Conservation (phyloP, 1,140 invertebrate species). For the Leptonema lineaticorne region DNA sequence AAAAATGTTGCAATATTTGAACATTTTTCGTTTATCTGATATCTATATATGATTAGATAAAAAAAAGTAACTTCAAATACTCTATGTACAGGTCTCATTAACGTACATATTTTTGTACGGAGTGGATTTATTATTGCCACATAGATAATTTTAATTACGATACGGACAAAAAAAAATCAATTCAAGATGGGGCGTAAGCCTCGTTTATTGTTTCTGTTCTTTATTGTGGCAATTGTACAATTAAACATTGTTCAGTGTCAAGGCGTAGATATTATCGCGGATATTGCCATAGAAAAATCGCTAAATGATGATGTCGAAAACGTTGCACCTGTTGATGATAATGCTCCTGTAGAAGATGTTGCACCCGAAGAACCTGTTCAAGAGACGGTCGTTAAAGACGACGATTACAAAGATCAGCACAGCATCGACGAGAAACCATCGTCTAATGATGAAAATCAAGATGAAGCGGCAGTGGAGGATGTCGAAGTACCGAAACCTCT, state of each 20-base stretch:
- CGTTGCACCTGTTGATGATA: not conserved
- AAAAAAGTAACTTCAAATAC: no score
- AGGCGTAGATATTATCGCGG: no score
- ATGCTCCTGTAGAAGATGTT: not conserved
- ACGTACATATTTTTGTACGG: no score
- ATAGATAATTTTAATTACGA: no score
- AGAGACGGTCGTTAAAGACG: not conserved
- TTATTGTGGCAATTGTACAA: not conserved
- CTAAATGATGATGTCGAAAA: not conserved
- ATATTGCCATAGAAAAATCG: conserved; percentile 10
- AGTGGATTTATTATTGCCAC: no score
- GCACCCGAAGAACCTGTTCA: not conserved
- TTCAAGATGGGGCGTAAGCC: conserved; percentile 14
- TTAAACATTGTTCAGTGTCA: not conserved
- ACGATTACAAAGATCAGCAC: not conserved
- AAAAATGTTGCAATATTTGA: no score
- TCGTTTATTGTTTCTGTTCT: not conserved
- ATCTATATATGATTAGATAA: no score
- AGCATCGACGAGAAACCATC: not conserved
- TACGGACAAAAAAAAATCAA: not conserved
- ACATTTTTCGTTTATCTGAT: no score
- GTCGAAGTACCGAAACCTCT: not conserved
- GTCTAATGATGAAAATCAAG: not conserved
- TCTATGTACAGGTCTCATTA: no score
- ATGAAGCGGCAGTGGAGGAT: not conserved